These are phyloP conservation scores for Drosophila pseudotalamancana DNA, from an alignment of 2,888 invertebrate species.

Conservation along the genomic window DNA sequence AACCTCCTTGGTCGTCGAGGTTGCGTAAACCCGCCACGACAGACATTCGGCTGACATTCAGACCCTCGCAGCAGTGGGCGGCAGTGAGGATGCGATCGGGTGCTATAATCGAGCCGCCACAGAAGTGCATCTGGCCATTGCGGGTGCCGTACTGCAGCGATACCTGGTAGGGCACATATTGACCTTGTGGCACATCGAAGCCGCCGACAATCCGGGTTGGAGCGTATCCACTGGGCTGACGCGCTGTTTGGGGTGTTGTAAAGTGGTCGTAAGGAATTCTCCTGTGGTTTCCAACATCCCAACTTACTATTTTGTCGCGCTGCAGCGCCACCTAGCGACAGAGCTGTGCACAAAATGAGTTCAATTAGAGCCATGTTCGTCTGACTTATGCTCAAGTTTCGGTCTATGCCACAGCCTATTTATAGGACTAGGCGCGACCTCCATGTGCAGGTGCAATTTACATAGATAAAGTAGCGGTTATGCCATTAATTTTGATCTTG, in stretches of 20 bases:
- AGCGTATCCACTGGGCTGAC: constrained; percentile 34
- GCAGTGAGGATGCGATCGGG: constrained; percentile 80
- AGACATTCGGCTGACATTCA: constrained; percentile 66
- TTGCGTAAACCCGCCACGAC: constrained; percentile 77
- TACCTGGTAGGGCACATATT: constrained; percentile 82
- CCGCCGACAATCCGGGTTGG: constrained; percentile 80
- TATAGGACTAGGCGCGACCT: constrained; percentile 27
- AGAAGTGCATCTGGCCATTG: constrained; percentile 74
- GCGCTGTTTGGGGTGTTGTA: constrained; percentile 28
- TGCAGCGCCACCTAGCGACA: constrained; percentile 8
- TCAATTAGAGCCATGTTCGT: constrained; percentile 41
- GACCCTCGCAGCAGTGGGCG: constrained; percentile 81
- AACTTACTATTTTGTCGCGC: constrained; percentile 57
- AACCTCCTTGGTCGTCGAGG: constrained; percentile 54
- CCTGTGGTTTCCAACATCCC: too few species aligned
- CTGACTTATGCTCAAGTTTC: constrained; percentile 31
- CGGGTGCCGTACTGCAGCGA: constrained; percentile 76
- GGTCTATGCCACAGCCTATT: constrained; percentile 19
- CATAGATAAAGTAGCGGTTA: constrained; percentile 64
- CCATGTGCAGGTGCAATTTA: constrained; percentile 43
- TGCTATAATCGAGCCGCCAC: constrained; percentile 82
- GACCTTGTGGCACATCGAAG: constrained; percentile 60
- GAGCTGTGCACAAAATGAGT: constrained; percentile 26
- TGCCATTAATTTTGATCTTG: constrained; percentile 75
- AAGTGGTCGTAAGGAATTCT: neutral